Evolutionary conservation across 1,140 invertebrate genomes (phyloP), one percentile per base, ranked within the genome.

Genomic region (Macrotrachela quadricornifera): DNA sequence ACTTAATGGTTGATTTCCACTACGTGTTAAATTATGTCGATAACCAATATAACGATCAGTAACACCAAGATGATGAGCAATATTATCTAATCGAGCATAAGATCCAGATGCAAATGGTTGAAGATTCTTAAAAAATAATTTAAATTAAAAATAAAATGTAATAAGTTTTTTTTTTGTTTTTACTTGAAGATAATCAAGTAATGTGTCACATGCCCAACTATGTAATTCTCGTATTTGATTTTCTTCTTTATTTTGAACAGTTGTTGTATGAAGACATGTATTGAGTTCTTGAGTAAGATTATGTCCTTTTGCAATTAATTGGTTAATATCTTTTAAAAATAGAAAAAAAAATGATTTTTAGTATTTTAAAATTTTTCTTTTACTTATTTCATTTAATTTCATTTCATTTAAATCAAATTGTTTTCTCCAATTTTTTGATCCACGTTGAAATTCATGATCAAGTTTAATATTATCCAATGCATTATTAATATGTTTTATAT

Each of bases 11-110:
- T 65, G 62, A 39, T 63, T 46, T 1, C 57, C 59, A 3, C 62
- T 62, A 15, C 64, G 56, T 14, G 60, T 63, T n/a, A 58, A 50
- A 51, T 66, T 68, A 51, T 67, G 51, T 46, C 66, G 56, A 57
- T 66, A 68, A 14, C 64, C 64, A 39, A 62, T 64, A 56, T 61
- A 68, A 30, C 64, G 51, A 48, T 68, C 66, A 13, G 66, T 68
- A n/a, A 68, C 66, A 17, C 64, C 64, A n/a, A 66, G 59, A 43
- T 61, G 55, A 50, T 66, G 64, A 49, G 62, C 62, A 58, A 65
- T 66, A 45, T 62, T 59, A 14, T 60, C 53, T 15, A 67, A 61
- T 17, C 64, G 56, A 36, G 61, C 54, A 17, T 61, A 56, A 13
- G 66, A 60, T 50, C 55, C 42, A 16, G 51, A 49, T 8, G 62